Percentiles rank a stretch among this genome's conserved stretches.
Evolutionary conservation across 2,113 vertebrate genomes (phyloP).

Genomic region (Polypterus bichir): DNA sequence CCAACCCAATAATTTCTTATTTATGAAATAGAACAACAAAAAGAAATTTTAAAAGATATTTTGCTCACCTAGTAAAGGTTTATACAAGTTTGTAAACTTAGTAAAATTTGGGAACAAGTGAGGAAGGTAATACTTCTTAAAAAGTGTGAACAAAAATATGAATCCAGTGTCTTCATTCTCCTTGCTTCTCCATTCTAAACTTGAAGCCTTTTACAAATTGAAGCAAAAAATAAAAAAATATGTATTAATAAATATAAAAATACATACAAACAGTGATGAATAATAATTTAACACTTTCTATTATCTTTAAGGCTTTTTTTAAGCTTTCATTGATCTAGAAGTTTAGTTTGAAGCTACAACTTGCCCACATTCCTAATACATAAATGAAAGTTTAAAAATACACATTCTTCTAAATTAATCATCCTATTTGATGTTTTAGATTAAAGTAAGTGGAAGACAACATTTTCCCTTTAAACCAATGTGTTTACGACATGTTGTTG

Average conservation of each 20-base stretch:
- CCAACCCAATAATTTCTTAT: too few relatives aligned
- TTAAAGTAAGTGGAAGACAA: too few relatives aligned
- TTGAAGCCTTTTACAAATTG: constrained; percentile 65
- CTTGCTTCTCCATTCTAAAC: constrained; percentile 89
- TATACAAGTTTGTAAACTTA: constrained; percentile 91
- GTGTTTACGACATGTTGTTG: too few relatives aligned
- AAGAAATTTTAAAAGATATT: too few relatives aligned
- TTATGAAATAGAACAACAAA: too few relatives aligned
- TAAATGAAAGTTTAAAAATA: too few relatives aligned
- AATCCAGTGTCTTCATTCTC: constrained; percentile 93
- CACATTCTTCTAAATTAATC: too few relatives aligned
- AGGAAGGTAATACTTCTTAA: constrained; percentile 95
- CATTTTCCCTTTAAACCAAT: too few relatives aligned
- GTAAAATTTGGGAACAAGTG: constrained; percentile 92
- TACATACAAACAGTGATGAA: not conserved
- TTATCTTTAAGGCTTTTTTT: not conserved
- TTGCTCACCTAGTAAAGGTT: constrained; percentile 85
- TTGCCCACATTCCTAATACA: not conserved
- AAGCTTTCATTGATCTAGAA: not conserved
- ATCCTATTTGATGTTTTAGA: too few relatives aligned
- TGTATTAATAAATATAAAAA: constrained; percentile 8
- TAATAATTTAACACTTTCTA: not conserved
- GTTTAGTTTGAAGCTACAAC: not conserved
- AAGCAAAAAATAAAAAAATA: not conserved
- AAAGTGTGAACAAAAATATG: constrained; percentile 90